phyloP scores from a whole-genome alignment of 37 sponge, comb jelly and placozoan species.

The Geodia barretti region DNA sequence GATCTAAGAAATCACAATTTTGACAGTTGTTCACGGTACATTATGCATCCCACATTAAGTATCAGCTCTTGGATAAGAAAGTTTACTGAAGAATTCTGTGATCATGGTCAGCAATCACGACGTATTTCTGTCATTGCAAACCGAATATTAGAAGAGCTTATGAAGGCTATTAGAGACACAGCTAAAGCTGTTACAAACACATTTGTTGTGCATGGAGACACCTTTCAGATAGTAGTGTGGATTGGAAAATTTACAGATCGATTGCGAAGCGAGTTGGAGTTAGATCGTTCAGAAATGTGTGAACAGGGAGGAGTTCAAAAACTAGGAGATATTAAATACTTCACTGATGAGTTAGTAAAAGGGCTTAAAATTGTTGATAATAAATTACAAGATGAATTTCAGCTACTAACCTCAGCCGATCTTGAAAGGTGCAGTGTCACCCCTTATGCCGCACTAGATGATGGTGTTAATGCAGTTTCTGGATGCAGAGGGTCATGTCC shows the following conservation, averaged over 20 bases:
- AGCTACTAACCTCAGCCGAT: not conserved
- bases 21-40: not conserved
- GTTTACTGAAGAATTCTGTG: not conserved
- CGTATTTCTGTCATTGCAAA: not conserved
- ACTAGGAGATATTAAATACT: not conserved
- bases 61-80: not conserved
- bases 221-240: not conserved
- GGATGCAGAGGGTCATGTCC: not conserved
- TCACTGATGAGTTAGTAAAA: not conserved
- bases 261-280: not conserved
- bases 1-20: not conserved
- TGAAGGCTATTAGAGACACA: not conserved
- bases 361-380: not conserved
- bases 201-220: not conserved
- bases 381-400: not conserved
- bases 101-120: not conserved
- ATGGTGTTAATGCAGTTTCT: no score
- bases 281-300: not conserved
- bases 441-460: not conserved
- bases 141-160: not conserved
- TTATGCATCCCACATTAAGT: not conserved
- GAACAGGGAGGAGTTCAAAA: not conserved
- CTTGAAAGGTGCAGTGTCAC: not conserved
- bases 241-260: not conserved
- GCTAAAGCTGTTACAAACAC: not conserved